Evolutionary conservation across 1,140 invertebrate genomes (phyloP).

Genomic region (Pantala flavescens): DNA sequence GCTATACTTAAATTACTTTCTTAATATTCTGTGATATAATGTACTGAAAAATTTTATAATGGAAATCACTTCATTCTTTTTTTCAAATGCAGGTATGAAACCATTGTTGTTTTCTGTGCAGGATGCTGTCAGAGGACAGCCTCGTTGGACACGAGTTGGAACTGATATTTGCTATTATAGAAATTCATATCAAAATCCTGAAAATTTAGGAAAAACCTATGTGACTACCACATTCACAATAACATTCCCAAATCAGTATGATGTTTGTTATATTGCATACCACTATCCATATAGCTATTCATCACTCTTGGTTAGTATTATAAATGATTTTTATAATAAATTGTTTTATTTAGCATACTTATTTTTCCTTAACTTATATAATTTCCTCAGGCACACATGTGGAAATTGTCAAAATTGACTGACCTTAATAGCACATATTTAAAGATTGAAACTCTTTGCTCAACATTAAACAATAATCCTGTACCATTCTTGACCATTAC

Average conservation of each 20-base stretch:
- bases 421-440: constrained; percentile 39
- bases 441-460: constrained; percentile 54
- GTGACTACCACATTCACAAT: constrained; percentile 74
- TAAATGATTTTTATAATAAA: too few relatives aligned
- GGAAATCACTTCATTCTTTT: constrained; percentile 17
- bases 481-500: constrained; percentile 74
- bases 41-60: too few relatives aligned
- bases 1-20: too few relatives aligned
- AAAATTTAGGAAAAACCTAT: constrained; percentile 45
- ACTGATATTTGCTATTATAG: constrained; percentile 73
- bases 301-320: constrained; percentile 50
- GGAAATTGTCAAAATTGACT: constrained; percentile 42
- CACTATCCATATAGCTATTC: constrained; percentile 86
- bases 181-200: constrained; percentile 49
- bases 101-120: constrained; percentile 77
- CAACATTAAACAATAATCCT: constrained; percentile 62
- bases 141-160: constrained; percentile 63
- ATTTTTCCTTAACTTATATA: too few relatives aligned
- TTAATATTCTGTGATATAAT: too few relatives aligned
- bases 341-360: constrained; percentile 16
- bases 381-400: constrained; percentile 49
- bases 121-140: constrained; percentile 51
- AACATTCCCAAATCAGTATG: constrained; percentile 63
- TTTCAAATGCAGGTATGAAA: constrained; percentile 59
- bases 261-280: constrained; percentile 83